phyloP scores from a whole-genome alignment of 2,113 vertebrate species.

The Neotoma lepida region DNA sequence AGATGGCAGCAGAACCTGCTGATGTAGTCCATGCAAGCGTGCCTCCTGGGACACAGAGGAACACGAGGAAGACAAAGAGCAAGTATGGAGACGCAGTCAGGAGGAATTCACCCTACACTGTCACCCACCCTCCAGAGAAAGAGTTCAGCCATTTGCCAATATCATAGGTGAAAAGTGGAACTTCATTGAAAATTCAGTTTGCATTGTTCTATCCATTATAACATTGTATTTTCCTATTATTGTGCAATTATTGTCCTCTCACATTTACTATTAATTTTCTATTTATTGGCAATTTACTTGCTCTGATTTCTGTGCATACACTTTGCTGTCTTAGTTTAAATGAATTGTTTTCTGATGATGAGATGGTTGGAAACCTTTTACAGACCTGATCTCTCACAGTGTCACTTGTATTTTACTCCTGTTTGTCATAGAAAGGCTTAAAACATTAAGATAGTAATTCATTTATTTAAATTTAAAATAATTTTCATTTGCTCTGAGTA shows the following conservation, averaged over 20 bases:
- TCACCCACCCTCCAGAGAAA: too few species aligned
- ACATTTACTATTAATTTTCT: background rate
- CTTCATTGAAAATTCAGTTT: background rate
- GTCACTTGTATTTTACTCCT: background rate
- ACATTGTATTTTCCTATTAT: background rate
- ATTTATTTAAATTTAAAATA: background rate
- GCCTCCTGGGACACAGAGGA: background rate
- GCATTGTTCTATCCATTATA: too few species aligned
- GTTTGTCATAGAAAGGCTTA: background rate
- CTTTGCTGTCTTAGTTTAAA: background rate
- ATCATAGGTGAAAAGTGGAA: background rate
- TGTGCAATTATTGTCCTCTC: background rate
- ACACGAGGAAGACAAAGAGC: background rate
- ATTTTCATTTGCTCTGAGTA: background rate
- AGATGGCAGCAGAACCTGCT: background rate
- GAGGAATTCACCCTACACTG: background rate
- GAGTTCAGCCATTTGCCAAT: background rate
- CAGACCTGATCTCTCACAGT: background rate
- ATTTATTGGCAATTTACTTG: background rate
- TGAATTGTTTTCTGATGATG: background rate
- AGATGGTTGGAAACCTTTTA: background rate
- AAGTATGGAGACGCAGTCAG: background rate
- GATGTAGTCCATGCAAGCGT: background rate
- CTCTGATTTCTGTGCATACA: background rate
- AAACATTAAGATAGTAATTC: background rate